Base-by-base conservation (phyloP, 2,113 vertebrate species). In the Daubentonia madagascariensis region DNA sequence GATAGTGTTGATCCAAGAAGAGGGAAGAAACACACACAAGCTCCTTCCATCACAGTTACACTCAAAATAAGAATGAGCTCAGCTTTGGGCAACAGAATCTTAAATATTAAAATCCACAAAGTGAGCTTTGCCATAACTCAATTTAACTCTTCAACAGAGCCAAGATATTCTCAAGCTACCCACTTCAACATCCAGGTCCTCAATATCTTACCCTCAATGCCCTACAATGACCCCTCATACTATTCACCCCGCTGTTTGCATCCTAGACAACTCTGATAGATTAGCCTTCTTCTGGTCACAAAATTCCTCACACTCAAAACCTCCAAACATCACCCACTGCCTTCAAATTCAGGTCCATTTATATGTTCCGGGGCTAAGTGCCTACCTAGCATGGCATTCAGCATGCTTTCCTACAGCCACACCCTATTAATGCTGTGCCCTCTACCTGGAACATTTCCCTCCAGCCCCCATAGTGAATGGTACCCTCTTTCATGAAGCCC, bases 41-140 rank as follows among this genome's bases (percentile, higher is more conserved):
- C n/a, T 75, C 85, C 86, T 84, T 67, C 50, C 6, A 28, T 85
- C 83, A 43, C 59, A 6, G 43, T 5, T 65, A 81, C 23, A 67
- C 14, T 35, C 37, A 65, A 40, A 57, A 88, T 16, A 85, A 65
- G 23, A 59, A 20, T 86, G n/a, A 96, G 48, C 78, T 97, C 91
- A 95, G 86, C 73, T 79, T 73, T 40, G 75, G 89, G 96, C 57
- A 28, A 43, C 68, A 85, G 87, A 85, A 75, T 70, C 79, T 76
- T 76, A 92, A 89, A 75, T 80, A 92, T 30, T 45, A 83, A 89
- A 96, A 94, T 48, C 9, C 59, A 75, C 17, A 45, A 76, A 52
- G 80, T 48, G 76, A 97, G 17, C 43, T 93, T 72, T 73, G 72
- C 48, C 78, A 57, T 73, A 54, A 63, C 23, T 94, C 85, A 93